Evolutionary conservation across 2,888 invertebrate genomes (phyloP), one percentile per base, ranked within the genome.

Genomic region (Epiblema foenella): DNA sequence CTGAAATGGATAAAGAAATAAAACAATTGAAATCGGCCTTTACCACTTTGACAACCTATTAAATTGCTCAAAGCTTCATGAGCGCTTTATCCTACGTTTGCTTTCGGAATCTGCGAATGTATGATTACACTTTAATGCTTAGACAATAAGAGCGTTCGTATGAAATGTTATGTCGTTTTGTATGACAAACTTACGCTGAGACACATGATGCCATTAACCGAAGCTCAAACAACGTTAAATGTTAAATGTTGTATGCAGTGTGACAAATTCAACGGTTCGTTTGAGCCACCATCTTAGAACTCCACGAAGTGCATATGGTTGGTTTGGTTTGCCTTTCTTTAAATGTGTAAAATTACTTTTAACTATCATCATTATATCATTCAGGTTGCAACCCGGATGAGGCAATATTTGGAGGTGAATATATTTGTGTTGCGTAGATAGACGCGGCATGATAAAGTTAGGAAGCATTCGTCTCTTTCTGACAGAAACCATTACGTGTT

Each of bases 221-320:
- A 17, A 1, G 18, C 33, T 42, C 42, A 42, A n/a, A n/a, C n/a
- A n/a, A n/a, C n/a, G n/a, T n/a, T n/a, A n/a, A n/a, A 17, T 17
- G 57, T 57, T 33, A 57, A 57, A 57, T 33, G 33, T 33, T 33
- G 57, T n/a, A 33, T 57, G 57, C 33, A 57, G 57, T 33, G 33
- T 33, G 57, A 57, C 57, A 57, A 57, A 57, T 57, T 17, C 33
- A 33, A 5, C 33, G 33, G 33, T 10, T 33, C 2, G 57, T 42
- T 15, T 42, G 42, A 42, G 42, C 15, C 12, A 42, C 42, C 15
- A 12, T 12, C 42, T 42, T 5, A 11, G 42, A 42, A 42, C 42
- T 42, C 42, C 5, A 4, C 12, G 15, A 42, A 42, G 42, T 42
- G 42, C 5, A 42, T 15, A 42, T 15, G 42, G 24, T 24, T 24